phyloP scores from a whole-genome alignment of 2,113 vertebrate genomes.

The Typhlomys cinereus region DNA sequence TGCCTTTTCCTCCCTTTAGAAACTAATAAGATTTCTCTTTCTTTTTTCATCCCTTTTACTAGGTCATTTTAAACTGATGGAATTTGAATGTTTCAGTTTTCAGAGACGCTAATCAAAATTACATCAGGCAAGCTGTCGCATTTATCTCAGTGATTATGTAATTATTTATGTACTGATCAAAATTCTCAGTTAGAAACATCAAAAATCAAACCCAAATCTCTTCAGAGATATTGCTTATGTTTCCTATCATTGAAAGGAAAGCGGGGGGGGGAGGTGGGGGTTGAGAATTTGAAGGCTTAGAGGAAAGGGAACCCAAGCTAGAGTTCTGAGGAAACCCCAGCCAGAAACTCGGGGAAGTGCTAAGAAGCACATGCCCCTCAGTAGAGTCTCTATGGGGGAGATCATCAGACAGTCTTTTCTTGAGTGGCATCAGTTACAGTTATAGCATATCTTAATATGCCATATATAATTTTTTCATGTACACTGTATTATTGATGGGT shows the following conservation, averaged over 20 bases:
- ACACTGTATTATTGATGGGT: too few species aligned
- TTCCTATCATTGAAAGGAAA: neutral
- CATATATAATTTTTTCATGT: too few species aligned
- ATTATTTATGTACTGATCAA: neutral
- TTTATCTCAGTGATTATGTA: neutral
- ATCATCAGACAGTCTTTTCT: neutral
- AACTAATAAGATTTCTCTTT: neutral
- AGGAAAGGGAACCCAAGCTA: neutral
- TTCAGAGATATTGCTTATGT: neutral
- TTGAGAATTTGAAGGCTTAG: neutral
- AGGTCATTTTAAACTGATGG: neutral
- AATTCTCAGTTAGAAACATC: neutral
- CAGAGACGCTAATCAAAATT: neutral
- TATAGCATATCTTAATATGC: too few species aligned
- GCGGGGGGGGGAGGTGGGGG: too few species aligned
- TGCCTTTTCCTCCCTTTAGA: neutral
- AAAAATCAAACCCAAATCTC: neutral
- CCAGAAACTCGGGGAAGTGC: neutral
- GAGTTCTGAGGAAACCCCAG: neutral
- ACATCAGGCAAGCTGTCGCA: neutral
- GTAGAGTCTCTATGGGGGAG: neutral
- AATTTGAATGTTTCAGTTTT: neutral
- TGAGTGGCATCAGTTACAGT: too few species aligned
- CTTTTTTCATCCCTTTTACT: neutral
- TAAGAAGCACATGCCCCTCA: neutral